Percentiles rank a stretch among this genome's conserved stretches.
Evolutionary conservation across 2,113 vertebrate species (phyloP).

Genomic region (Hepsetus odoe): DNA sequence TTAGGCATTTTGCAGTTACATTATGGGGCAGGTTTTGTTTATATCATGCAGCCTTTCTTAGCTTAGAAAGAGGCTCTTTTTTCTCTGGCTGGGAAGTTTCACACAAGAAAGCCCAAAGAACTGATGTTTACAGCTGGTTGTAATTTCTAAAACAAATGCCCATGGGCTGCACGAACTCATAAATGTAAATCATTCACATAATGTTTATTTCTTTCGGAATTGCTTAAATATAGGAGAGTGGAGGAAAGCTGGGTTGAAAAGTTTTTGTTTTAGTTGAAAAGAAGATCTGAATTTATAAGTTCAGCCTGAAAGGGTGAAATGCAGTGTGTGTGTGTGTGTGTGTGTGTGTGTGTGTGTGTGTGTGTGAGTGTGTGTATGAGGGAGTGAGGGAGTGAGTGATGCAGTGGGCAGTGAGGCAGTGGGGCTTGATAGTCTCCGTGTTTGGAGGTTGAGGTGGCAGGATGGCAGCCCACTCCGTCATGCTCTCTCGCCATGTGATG

Average conservation of each 20-base stretch:
- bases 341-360: constrained; percentile 21
- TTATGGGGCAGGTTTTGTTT: background rate
- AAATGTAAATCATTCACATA: constrained; percentile 39
- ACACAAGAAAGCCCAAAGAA: background rate
- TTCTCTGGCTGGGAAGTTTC: background rate
- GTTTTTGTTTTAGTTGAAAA: constrained; percentile 18
- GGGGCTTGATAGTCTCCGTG: constrained; percentile 47
- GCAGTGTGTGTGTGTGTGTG: constrained; percentile 20
- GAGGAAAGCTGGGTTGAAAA: constrained; percentile 21
- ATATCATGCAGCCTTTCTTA: background rate
- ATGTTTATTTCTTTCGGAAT: constrained; percentile 29
- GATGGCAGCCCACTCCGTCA: constrained; percentile 50
- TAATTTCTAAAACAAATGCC: constrained; percentile 24
- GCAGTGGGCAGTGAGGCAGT: constrained; percentile 37
- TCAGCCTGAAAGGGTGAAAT: constrained; percentile 22
- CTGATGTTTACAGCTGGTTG: constrained; percentile 10
- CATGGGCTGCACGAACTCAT: constrained; percentile 10
- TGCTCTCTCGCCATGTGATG: constrained; percentile 43
- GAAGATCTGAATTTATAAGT: constrained; percentile 30
- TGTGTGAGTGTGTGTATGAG: constrained; percentile 16
- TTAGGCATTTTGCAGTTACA: background rate
- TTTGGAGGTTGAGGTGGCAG: constrained; percentile 56
- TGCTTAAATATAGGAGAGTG: background rate
- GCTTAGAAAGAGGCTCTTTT: background rate
- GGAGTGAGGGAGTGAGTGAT: constrained; percentile 7